Conservation (phyloP, 1,140 invertebrate species). For the Coenobita brevimanus region DNA sequence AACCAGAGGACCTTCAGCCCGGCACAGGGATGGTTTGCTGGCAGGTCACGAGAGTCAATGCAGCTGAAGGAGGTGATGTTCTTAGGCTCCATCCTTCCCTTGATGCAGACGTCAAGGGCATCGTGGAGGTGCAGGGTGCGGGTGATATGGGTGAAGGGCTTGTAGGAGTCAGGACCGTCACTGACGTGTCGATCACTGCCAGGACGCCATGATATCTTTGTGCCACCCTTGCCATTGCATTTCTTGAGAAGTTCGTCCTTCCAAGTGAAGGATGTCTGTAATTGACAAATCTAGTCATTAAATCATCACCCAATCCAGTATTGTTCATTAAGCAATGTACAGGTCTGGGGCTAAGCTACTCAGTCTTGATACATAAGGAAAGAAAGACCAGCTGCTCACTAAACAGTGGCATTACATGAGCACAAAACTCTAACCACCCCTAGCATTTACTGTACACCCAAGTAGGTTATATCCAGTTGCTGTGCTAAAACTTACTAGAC, state of each 20-base stretch:
- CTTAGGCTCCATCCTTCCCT: constrained; percentile 15
- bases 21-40: constrained; percentile 17
- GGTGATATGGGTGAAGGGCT: constrained; percentile 38
- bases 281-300: not conserved
- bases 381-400: too few relatives aligned
- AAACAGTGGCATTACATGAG: too few relatives aligned
- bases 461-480: too few relatives aligned
- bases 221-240: not conserved
- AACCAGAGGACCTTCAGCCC: constrained; percentile 43
- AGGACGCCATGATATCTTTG: constrained; percentile 24
- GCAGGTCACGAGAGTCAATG: constrained; percentile 6
- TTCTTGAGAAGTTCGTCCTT: constrained; percentile 30
- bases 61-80: constrained; percentile 27
- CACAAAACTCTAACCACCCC: too few relatives aligned
- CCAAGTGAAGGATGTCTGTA: not conserved
- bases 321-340: not conserved
- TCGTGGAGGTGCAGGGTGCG: constrained; percentile 30
- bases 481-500: too few relatives aligned
- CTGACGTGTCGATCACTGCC: constrained; percentile 41
- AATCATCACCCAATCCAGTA: not conserved
- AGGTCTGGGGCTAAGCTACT: too few relatives aligned
- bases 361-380: not conserved
- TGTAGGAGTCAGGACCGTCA: constrained; percentile 32
- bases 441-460: too few relatives aligned
- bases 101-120: not conserved